Evolutionary conservation across 2,888 invertebrate genomes (phyloP).

Genomic region (Microctonus brassicae): DNA sequence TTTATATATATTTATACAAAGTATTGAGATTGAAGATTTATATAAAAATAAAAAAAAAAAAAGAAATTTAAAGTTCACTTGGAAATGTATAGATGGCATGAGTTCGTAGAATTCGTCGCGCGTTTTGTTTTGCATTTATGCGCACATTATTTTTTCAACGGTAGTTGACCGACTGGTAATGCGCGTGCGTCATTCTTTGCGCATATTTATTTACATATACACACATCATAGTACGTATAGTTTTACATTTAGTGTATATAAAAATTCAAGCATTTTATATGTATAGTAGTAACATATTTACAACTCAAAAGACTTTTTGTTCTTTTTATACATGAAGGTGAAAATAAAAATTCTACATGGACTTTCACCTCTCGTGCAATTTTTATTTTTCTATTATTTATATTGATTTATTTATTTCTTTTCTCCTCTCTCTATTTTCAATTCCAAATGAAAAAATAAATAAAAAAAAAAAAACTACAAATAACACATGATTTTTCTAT

Average conservation of each 20-base stretch:
- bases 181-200: conserved; percentile 2
- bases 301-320: not conserved
- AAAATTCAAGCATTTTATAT: too few relatives aligned
- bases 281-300: too few relatives aligned
- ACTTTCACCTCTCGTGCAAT: not conserved
- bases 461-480: not conserved
- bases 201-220: not conserved
- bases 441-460: not conserved
- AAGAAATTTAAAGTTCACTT: conserved; percentile 47
- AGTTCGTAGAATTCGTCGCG: conserved; percentile 53
- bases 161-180: not conserved
- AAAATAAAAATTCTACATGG: not conserved
- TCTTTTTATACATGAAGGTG: not conserved
- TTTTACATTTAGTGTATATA: too few relatives aligned
- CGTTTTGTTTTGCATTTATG: conserved; percentile 34
- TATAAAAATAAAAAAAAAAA: not conserved
- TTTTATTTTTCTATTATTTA: not conserved
- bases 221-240: not conserved
- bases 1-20: too few relatives aligned
- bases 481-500: not conserved
- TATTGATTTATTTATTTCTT: too few relatives aligned
- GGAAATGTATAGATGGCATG: conserved; percentile 60
- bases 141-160: conserved; percentile 27
- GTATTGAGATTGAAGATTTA: too few relatives aligned
- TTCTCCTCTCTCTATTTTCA: too few relatives aligned